A percentile compares a stretch with the other conserved stretches of the same genome.
Conservation (phyloP, 2,888 invertebrate species). For the Danaus chrysippus region DNA sequence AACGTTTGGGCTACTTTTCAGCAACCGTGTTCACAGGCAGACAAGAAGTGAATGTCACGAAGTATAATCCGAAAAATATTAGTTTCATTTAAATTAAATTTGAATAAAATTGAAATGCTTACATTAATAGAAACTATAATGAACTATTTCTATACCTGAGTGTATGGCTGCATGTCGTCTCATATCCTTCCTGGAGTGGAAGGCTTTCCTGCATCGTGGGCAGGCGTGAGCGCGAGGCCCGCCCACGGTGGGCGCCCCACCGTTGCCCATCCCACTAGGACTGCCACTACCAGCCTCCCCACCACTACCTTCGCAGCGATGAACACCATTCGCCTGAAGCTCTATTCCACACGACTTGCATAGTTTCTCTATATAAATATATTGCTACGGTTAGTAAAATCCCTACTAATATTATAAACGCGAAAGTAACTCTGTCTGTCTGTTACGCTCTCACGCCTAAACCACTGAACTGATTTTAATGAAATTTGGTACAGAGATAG, state of each 20-base stretch:
- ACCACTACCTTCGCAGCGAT: constrained; percentile 18
- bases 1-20: too few relatives aligned
- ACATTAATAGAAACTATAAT: background rate
- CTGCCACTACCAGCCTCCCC: background rate
- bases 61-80: too few relatives aligned
- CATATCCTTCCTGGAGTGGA: constrained; percentile 83
- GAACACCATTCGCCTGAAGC: constrained; percentile 35
- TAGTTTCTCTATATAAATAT: constrained; percentile 37
- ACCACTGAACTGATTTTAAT: too few relatives aligned
- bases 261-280: too few relatives aligned
- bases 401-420: too few relatives aligned
- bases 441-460: too few relatives aligned
- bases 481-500: too few relatives aligned
- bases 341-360: constrained; percentile 38
- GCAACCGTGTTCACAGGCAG: too few relatives aligned
- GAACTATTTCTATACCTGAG: constrained; percentile 69
- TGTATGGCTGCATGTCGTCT: constrained; percentile 84
- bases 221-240: constrained; percentile 75
- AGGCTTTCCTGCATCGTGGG: constrained; percentile 81
- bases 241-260: constrained; percentile 8
- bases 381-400: too few relatives aligned
- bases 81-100: too few relatives aligned
- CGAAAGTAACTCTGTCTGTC: too few relatives aligned
- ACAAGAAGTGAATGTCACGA: too few relatives aligned
- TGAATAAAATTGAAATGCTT: background rate